These are phyloP conservation scores for Xenopus borealis DNA, from an alignment of 2,113 vertebrate species.

Conservation along the genomic window DNA sequence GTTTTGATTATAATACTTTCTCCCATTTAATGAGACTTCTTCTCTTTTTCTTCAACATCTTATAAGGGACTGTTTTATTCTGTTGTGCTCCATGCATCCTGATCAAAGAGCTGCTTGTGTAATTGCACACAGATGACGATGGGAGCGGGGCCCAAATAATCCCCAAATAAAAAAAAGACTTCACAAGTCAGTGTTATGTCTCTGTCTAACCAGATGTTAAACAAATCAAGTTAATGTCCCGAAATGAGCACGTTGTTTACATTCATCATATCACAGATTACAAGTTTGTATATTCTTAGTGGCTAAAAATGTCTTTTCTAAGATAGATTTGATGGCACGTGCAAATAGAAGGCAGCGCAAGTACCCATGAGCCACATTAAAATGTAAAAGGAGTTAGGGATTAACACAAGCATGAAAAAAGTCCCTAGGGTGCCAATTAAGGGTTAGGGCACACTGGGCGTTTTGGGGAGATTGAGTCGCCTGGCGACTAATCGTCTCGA, in stretches of 20 bases:
- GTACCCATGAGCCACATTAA: too few relatives aligned
- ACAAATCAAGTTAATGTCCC: slow-evolving; percentile 8
- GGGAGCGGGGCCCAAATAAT: slow-evolving; percentile 20
- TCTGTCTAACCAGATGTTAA: slow-evolving; percentile 22
- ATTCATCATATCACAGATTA: slow-evolving; percentile 15
- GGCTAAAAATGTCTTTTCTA: neutral
- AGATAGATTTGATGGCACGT: neutral
- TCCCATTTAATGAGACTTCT: neutral
- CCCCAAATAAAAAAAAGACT: slow-evolving; percentile 4
- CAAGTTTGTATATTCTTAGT: neutral
- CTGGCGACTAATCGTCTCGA: too few relatives aligned
- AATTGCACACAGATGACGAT: neutral
- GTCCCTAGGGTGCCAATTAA: too few relatives aligned
- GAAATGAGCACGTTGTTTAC: neutral
- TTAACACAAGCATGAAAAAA: too few relatives aligned
- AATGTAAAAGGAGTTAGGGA: too few relatives aligned
- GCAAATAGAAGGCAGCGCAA: neutral
- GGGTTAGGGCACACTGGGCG: too few relatives aligned
- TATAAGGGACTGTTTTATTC: slow-evolving; percentile 19
- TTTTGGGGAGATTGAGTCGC: too few relatives aligned
- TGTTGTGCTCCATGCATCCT: neutral
- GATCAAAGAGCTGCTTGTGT: slow-evolving; percentile 30
- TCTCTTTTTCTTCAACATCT: slow-evolving; percentile 10
- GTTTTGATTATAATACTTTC: neutral
- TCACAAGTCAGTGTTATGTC: slow-evolving; percentile 17